Percentiles rank a stretch among this genome's conserved stretches.
These are phyloP conservation scores for Parapsyche elsis DNA, from an alignment of 1,140 invertebrate genomes.

Conservation along the genomic window DNA sequence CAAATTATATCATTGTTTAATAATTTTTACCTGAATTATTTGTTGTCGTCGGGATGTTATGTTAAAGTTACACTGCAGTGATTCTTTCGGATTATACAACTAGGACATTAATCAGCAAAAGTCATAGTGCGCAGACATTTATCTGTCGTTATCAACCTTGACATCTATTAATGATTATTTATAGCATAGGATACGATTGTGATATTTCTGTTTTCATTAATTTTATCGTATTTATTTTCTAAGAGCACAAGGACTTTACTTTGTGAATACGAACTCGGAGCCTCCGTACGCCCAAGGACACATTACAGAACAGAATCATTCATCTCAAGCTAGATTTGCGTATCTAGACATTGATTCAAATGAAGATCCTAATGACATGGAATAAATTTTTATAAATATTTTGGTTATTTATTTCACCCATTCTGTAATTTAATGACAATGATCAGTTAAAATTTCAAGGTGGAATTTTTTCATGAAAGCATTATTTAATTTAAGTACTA, in stretches of 20 bases:
- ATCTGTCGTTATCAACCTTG: background rate
- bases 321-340: background rate
- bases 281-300: constrained; percentile 68
- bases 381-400: constrained; percentile 2
- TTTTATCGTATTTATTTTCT: constrained; percentile 52
- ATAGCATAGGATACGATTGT: background rate
- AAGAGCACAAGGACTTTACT: constrained; percentile 69
- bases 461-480: no score
- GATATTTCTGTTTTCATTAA: background rate
- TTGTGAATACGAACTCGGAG: constrained; percentile 69
- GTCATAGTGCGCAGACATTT: background rate
- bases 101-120: background rate
- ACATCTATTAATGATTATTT: background rate
- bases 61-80: no score
- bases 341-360: background rate
- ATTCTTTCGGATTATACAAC: no score
- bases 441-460: no score
- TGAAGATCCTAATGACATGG: background rate
- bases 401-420: background rate
- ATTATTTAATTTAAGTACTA: no score
- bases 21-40: no score
- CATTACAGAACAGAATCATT: constrained; percentile 39
- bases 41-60: no score
- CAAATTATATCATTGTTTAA: background rate
- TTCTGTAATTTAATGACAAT: background rate